These are phyloP conservation scores for Delphinus delphis DNA, from an alignment of 2,113 vertebrate genomes.

Conservation along the genomic window DNA sequence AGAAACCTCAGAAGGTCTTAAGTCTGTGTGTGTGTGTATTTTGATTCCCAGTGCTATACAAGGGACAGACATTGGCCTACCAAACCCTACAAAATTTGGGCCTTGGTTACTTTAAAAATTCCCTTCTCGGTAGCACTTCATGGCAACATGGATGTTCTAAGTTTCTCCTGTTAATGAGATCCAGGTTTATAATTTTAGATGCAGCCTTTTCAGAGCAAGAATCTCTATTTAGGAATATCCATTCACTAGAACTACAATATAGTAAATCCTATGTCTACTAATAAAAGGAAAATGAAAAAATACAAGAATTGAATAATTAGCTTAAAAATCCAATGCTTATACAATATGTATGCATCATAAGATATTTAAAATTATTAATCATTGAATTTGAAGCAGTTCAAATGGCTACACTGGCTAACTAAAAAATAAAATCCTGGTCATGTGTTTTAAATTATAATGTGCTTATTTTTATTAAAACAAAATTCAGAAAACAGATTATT, in stretches of 20 bases:
- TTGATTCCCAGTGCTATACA: constrained; percentile 21
- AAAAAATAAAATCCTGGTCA: neutral
- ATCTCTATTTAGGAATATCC: neutral
- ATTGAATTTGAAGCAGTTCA: neutral
- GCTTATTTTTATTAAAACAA: constrained; percentile 32
- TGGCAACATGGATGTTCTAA: constrained; percentile 52
- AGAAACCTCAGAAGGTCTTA: constrained; percentile 56
- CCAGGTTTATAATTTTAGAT: constrained; percentile 47
- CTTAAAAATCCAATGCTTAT: constrained; percentile 9
- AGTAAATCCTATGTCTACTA: neutral
- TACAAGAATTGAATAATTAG: neutral
- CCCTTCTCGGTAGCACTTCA: constrained; percentile 34
- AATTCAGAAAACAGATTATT: constrained; percentile 26
- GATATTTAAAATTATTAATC: constrained; percentile 37
- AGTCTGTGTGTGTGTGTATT: neutral
- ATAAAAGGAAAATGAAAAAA: neutral
- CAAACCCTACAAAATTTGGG: constrained; percentile 38
- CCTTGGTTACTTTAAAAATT: constrained; percentile 58
- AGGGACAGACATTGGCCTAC: constrained; percentile 21
- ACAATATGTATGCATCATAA: neutral
- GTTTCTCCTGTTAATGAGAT: constrained; percentile 59
- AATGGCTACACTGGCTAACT: neutral
- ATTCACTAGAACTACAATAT: neutral
- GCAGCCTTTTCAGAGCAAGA: constrained; percentile 31
- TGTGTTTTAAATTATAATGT: constrained; percentile 40